Evolutionary conservation across 2,113 vertebrate genomes (phyloP), one percentile per base, ranked within the genome.

Genomic region (Malurus alboscapulatus): DNA sequence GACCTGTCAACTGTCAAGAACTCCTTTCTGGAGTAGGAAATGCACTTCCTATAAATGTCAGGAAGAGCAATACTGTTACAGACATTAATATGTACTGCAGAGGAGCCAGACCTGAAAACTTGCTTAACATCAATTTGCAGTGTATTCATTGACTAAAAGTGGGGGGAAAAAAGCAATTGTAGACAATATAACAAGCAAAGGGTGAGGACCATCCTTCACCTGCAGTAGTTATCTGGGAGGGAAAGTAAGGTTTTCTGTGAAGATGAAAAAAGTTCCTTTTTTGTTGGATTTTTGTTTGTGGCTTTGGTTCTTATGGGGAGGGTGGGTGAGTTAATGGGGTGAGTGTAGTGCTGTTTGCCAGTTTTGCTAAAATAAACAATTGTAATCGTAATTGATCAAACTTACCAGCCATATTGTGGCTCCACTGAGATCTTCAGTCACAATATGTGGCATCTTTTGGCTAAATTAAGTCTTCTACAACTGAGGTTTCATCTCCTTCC

Each of bases 401-500:
- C 10, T 87, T 77, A 74, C 6, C 51, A 61, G 30, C 24, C 66
- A 27, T 44, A 75, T 63, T 82, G 26, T 89, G 53, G 32, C 32
- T 78, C 30, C 30, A 54, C 50, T 27, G 73, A 65, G 15, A 65
- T 92, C 90, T 92, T 63, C 72, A 57, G 40, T 78, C 51, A 78
- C 36, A 73, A 32, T 24, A 71, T 73, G 84, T 54, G 66, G 10
- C 42, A 91, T 71, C 55, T 83, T 94, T 82, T 72, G 77, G 48
- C 36, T 86, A 76, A 95, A 72, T 61, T 53, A 79, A 72, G 22
- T 7, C 36, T 87, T 94, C 40, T 72, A 38, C 67, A 45, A 26
- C 36, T 48, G 58, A 93, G 54, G 32, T 85, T 95, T 94, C 17
- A n/a, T 34, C 21, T 82, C 57, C 80, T 91, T 84, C 88, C 80